Conservation (phyloP, 30 jellyfish, hydroid and myxozoan species). For the Aurelia coerulea region DNA sequence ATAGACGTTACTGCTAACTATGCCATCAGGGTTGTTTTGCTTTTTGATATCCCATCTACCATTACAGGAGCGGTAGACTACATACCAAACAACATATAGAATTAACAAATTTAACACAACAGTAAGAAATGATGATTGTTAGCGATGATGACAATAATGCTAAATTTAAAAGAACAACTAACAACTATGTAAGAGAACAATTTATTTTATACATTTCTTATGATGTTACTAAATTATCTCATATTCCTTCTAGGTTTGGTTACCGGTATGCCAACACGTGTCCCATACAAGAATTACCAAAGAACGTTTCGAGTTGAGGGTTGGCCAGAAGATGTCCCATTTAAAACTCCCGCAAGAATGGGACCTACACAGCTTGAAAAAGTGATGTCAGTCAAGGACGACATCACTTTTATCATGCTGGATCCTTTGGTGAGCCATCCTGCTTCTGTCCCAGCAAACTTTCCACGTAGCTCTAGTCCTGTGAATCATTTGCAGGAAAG, state of each 20-base stretch:
- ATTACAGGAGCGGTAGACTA: no score
- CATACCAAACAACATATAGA: no score
- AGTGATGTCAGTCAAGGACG: constrained; percentile 18
- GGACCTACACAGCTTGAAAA: constrained; percentile 35
- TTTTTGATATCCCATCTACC: no score
- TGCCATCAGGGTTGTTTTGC: no score
- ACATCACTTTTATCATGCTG: constrained; percentile 7
- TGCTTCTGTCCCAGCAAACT: constrained; percentile 9
- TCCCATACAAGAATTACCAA: constrained; percentile 19
- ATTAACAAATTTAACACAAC: no score
- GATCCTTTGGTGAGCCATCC: constrained; percentile 31
- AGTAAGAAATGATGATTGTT: no score
- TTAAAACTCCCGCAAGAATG: constrained; percentile 44
- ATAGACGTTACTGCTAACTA: no score
- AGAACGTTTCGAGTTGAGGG: constrained; percentile 24
- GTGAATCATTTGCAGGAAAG: not conserved
- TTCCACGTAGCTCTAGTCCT: not conserved
- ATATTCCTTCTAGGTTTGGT: not conserved
- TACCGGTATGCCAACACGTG: constrained; percentile 21
- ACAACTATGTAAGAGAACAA: constrained; percentile 1
- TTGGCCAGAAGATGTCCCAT: constrained; percentile 36
- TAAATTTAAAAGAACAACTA: not conserved
- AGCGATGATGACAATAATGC: no score
- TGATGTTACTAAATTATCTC: not conserved
- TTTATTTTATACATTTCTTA: not conserved